Evolutionary conservation across 2,113 vertebrate species (phyloP).

Genomic region (Eurystomus gularis): DNA sequence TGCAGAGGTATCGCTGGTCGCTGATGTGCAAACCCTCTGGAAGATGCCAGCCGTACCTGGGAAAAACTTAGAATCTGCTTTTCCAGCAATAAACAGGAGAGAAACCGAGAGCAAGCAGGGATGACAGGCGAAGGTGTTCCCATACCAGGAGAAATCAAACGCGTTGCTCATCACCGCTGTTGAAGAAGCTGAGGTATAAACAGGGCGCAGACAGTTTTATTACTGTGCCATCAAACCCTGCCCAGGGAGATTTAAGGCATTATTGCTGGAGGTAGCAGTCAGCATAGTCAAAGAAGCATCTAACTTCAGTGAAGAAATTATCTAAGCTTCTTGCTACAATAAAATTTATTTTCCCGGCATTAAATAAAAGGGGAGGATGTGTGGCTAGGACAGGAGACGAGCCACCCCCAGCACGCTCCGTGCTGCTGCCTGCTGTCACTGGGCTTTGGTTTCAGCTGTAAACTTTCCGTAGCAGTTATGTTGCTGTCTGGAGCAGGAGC

Average conservation of each 20-base stretch:
- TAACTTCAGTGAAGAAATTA: conserved; percentile 7
- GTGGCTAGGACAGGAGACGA: not conserved
- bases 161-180: not conserved
- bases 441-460: not conserved
- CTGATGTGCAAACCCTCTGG: not conserved
- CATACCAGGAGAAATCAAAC: not conserved
- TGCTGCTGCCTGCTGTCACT: not conserved
- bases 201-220: conserved; percentile 12
- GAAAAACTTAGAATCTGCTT: not conserved
- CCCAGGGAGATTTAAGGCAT: conserved; percentile 14
- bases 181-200: not conserved
- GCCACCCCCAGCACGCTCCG: fast-evolving
- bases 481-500: not conserved
- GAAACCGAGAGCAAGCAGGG: not conserved
- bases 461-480: not conserved
- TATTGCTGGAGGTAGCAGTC: conserved; percentile 2
- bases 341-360: not conserved
- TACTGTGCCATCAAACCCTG: conserved; percentile 16
- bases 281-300: not conserved
- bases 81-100: not conserved
- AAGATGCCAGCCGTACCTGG: not conserved
- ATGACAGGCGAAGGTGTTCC: not conserved
- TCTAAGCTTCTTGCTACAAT: not conserved
- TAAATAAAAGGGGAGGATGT: not conserved
- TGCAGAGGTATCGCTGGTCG: not conserved